Evolutionary conservation across 2,113 vertebrate species (phyloP).

Genomic region (Pseudolaguvia tuberculata): DNA sequence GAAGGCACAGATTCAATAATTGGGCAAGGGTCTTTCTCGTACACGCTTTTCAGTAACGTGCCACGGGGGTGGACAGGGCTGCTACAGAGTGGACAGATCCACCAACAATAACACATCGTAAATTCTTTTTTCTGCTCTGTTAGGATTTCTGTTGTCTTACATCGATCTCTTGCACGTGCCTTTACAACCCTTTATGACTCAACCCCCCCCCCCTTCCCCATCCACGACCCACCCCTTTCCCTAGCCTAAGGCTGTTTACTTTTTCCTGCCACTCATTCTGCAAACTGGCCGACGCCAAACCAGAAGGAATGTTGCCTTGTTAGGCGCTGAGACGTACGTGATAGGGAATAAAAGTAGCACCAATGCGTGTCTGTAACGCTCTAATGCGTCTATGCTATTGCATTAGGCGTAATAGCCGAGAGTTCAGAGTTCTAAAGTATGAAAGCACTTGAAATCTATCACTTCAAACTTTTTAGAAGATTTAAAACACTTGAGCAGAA

Average conservation of each 20-base stretch:
- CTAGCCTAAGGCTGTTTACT: conserved; percentile 19
- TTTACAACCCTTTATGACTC: conserved; percentile 5
- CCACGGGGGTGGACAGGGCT: not conserved
- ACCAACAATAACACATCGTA: too few species aligned
- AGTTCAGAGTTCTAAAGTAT: not conserved
- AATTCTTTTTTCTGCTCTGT: conserved; percentile 35
- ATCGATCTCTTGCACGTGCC: conserved; percentile 4
- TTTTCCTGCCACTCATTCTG: conserved; percentile 14
- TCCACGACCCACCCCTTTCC: too few species aligned
- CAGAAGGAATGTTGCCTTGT: conserved; percentile 15
- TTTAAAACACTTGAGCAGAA: not conserved
- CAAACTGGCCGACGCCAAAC: conserved; percentile 23
- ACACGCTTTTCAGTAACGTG: conserved; percentile 5
- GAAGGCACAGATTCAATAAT: too few species aligned
- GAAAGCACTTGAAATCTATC: not conserved
- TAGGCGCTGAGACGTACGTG: conserved; percentile 21
- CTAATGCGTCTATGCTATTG: not conserved
- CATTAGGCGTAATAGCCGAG: not conserved
- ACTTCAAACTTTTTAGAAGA: too few species aligned
- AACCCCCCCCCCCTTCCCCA: too few species aligned
- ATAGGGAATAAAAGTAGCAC: not conserved
- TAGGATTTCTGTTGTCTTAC: not conserved
- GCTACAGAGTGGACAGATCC: too few species aligned
- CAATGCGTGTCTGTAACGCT: not conserved
- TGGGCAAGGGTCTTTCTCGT: not conserved